These are phyloP conservation scores for Magallana gigas DNA, from an alignment of 1,140 invertebrate genomes.

Conservation along the genomic window DNA sequence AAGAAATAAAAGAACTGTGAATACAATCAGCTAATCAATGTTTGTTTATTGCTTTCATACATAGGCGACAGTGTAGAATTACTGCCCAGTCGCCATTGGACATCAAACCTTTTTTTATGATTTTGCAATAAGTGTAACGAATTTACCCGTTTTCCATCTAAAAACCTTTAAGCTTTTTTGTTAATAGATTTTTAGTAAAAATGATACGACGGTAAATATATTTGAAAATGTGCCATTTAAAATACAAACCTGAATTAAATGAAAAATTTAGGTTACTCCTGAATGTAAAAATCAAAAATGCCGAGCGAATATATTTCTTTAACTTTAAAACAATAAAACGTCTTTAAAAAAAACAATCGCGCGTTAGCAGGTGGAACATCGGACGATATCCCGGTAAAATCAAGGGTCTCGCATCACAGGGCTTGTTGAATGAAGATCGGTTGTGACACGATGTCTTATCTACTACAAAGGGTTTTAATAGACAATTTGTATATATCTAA, in stretches of 20 bases:
- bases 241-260: slow-evolving; percentile 8
- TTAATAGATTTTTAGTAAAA: background rate
- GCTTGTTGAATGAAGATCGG: background rate
- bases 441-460: background rate
- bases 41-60: slow-evolving; percentile 27
- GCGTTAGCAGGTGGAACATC: slow-evolving; percentile 6
- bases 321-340: slow-evolving; percentile 33
- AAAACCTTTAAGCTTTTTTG: background rate
- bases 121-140: background rate
- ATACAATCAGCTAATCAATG: slow-evolving; percentile 12
- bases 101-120: background rate
- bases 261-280: background rate
- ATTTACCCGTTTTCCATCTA: background rate
- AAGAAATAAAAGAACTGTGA: slow-evolving; percentile 1
- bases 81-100: background rate
- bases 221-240: background rate
- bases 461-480: slow-evolving; percentile 20
- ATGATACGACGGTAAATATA: background rate
- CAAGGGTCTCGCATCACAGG: slow-evolving; percentile 1
- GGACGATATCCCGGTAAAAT: background rate
- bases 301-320: background rate
- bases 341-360: background rate
- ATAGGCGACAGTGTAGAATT: slow-evolving; percentile 1
- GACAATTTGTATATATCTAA: slow-evolving; percentile 1
- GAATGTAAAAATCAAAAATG: background rate